phyloP scores from a whole-genome alignment of 92 coral and sea anemone genomes.

The Bergia puertoricense region DNA sequence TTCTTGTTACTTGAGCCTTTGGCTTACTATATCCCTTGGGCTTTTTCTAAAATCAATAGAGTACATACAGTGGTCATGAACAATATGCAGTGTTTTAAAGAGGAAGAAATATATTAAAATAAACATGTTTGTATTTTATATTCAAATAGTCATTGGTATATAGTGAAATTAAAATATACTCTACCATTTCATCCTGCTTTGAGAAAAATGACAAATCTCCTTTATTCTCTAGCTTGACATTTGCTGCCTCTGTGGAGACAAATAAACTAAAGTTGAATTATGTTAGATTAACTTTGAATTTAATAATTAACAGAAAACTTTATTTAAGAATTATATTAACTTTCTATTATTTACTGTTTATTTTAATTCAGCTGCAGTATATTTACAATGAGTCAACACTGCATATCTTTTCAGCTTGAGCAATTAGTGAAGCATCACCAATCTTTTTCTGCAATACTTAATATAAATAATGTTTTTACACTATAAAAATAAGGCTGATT shows the following conservation, averaged over 20 bases:
- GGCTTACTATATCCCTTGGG: conserved; percentile 96
- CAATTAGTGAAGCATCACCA: too few species aligned
- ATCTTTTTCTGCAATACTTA: too few species aligned
- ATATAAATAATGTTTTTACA: too few species aligned
- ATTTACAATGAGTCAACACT: too few species aligned
- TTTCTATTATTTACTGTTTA: too few species aligned
- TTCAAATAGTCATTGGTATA: neutral
- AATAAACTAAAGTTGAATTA: neutral
- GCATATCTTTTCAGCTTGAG: too few species aligned
- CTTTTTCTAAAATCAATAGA: conserved; percentile 70
- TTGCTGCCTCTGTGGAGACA: conserved; percentile 76
- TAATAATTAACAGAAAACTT: too few species aligned
- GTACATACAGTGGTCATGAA: neutral
- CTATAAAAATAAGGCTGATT: too few species aligned
- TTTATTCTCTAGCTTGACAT: conserved; percentile 91
- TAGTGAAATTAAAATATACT: neutral
- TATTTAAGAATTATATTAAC: too few species aligned
- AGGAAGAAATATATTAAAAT: neutral
- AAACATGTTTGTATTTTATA: too few species aligned
- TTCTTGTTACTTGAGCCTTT: conserved; percentile 79
- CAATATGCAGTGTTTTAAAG: neutral
- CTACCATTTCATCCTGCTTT: conserved; percentile 98
- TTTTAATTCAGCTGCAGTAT: too few species aligned
- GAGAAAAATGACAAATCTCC: conserved; percentile 98
- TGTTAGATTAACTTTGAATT: neutral